Evolutionary conservation across 1,140 invertebrate genomes (phyloP).

Genomic region (Formica exsecta): DNA sequence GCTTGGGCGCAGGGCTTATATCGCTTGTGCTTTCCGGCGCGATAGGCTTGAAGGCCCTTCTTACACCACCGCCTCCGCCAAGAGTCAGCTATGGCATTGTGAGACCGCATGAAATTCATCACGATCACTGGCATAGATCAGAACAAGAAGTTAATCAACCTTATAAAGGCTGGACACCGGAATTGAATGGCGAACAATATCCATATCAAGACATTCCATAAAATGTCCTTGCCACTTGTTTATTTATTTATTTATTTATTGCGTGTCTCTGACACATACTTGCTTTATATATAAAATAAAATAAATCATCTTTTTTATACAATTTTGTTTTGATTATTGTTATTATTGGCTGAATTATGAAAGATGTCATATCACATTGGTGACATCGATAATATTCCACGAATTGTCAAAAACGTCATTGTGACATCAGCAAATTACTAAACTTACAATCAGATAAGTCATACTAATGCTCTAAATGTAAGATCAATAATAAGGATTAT

Average conservation of each 20-base stretch:
- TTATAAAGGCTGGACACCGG: constrained; percentile 82
- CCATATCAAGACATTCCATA: constrained; percentile 82
- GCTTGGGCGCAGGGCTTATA: constrained; percentile 88
- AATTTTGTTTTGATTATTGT: constrained; percentile 24
- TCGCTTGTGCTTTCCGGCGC: constrained; percentile 88
- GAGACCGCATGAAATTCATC: constrained; percentile 84
- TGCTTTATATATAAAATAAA: constrained; percentile 34
- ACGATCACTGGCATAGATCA: constrained; percentile 87
- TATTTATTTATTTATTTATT: constrained; percentile 78
- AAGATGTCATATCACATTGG: background rate
- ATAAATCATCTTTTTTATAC: constrained; percentile 33
- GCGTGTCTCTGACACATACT: background rate
- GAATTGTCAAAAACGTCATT: background rate
- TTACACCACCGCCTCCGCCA: constrained; percentile 82
- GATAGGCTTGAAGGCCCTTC: constrained; percentile 86
- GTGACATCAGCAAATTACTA: background rate
- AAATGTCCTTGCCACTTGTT: constrained; percentile 57
- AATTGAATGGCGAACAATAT: constrained; percentile 81
- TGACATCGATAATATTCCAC: background rate
- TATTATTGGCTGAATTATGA: background rate
- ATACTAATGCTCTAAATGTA: background rate
- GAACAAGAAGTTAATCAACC: constrained; percentile 83
- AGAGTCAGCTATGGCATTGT: constrained; percentile 86
- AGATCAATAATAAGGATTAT: background rate
- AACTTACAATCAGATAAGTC: too few relatives aligned